A percentile compares a stretch with the other conserved stretches of the same genome.
These are phyloP conservation scores for Drosophila pruinosa DNA, from an alignment of 1,140 invertebrate species.

Conservation along the genomic window DNA sequence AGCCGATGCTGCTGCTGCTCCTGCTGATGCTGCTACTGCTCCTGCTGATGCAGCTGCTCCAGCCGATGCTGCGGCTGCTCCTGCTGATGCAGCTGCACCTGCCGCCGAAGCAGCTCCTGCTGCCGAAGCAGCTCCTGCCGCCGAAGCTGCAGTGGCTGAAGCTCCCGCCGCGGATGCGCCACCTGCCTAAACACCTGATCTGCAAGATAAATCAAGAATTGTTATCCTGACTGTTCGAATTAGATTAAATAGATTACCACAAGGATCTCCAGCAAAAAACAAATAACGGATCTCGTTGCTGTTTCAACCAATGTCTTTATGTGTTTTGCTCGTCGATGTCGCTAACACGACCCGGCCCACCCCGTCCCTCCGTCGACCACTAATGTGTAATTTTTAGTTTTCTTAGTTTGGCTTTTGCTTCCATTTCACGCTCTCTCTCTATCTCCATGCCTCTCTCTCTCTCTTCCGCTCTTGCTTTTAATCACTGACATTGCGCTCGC, in stretches of 20 bases:
- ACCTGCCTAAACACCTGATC: constrained; percentile 39
- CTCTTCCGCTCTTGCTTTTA: constrained; percentile 33
- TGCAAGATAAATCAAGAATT: constrained; percentile 13
- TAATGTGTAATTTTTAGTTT: constrained; percentile 47
- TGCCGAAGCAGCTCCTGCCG: constrained; percentile 52
- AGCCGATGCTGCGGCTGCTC: constrained; percentile 68
- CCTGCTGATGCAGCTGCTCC: constrained; percentile 43
- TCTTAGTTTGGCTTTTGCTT: constrained; percentile 41
- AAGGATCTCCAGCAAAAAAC: constrained; percentile 37
- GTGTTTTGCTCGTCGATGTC: constrained; percentile 48
- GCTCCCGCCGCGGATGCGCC: constrained; percentile 53
- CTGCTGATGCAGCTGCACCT: constrained; percentile 65
- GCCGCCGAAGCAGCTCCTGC: constrained; percentile 79
- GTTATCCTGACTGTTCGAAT: constrained; percentile 11
- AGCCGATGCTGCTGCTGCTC: constrained; percentile 66
- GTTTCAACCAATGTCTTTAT: constrained; percentile 35
- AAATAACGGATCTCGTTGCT: constrained; percentile 64
- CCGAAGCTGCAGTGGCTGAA: constrained; percentile 46
- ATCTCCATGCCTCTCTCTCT: constrained; percentile 45
- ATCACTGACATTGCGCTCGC: constrained; percentile 36
- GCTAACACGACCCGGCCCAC: constrained; percentile 46
- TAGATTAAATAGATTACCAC: constrained; percentile 48
- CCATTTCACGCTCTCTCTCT: constrained; percentile 52
- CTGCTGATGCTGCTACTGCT: constrained; percentile 50
- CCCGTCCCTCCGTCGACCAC: not conserved